Percentiles rank a stretch among this genome's conserved stretches.
These are phyloP conservation scores for Bugula neritina DNA, from an alignment of 2,888 invertebrate species.

Conservation along the genomic window DNA sequence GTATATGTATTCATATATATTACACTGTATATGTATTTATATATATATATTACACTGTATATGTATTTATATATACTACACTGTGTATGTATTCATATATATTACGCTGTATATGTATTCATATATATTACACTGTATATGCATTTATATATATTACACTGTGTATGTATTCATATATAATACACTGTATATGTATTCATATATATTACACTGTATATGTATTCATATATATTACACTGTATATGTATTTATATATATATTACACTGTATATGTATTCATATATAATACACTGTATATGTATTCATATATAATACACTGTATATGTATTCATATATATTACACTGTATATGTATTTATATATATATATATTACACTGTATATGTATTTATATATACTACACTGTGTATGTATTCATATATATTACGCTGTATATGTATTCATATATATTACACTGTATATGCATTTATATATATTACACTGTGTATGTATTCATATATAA, in stretches of 20 bases:
- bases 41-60: neutral
- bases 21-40: neutral
- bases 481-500: neutral
- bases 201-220: neutral
- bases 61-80: neutral
- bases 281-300: neutral
- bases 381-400: no score
- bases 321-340: neutral
- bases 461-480: no score
- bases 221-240: no score
- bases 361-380: neutral
- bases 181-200: neutral
- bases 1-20: no score
- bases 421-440: neutral
- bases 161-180: no score
- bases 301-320: no score
- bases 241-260: no score
- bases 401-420: neutral
- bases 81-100: neutral
- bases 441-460: neutral
- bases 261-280: no score
- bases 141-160: neutral
- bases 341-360: neutral
- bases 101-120: neutral
- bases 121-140: neutral